Base-by-base conservation (phyloP, 2,888 invertebrate genomes). In the Drosophila pseudotakahashii region DNA sequence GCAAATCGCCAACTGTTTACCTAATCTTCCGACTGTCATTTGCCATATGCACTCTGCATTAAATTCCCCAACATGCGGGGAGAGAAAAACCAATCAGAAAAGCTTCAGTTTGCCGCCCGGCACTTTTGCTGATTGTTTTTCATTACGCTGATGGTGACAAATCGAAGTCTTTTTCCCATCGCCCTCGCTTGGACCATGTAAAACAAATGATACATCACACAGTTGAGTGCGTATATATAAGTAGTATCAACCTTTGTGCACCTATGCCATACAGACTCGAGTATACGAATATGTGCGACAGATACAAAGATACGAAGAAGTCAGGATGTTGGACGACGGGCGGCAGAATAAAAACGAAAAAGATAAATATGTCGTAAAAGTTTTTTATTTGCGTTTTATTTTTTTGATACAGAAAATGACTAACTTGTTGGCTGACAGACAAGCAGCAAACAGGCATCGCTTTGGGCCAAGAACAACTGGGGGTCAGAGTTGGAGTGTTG, bases 281-380 rank as follows among this genome's bases (percentile, higher is more conserved):
- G n/a, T n/a, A n/a, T n/a, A n/a, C n/a, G n/a, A n/a, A n/a, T n/a
- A 16, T 16, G 4, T 30, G 45, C 9, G 13, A 37, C n/a, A 68
- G 16, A 37, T 58, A 64, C 70, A 57, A 63, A 45, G 53, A 76
- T 58, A 64, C 70, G 60, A 63, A 45, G 53, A 76, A 77, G 71
- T 62, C 60, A 61, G 72, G 73, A 64, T 58, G 73, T 53, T 51
- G 51, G 80, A 70, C 74, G 75, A 64, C 78, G 51, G 61, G 60
- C 45, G 52, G 41, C 48, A 50, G 71, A 54, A 50, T 19, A 58
- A 58, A 47, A 63, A 73, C 73, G 78, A 81, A 81, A 80, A 86
- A 86, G 88, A 83, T 88, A 83, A 83, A 83, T 86, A 83, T 86
- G 84, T 88, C 88, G 89, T 83, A 83, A 83, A 88, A 83, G 86